Evolutionary conservation across 2,113 vertebrate species (phyloP).

Genomic region (Alces alces): DNA sequence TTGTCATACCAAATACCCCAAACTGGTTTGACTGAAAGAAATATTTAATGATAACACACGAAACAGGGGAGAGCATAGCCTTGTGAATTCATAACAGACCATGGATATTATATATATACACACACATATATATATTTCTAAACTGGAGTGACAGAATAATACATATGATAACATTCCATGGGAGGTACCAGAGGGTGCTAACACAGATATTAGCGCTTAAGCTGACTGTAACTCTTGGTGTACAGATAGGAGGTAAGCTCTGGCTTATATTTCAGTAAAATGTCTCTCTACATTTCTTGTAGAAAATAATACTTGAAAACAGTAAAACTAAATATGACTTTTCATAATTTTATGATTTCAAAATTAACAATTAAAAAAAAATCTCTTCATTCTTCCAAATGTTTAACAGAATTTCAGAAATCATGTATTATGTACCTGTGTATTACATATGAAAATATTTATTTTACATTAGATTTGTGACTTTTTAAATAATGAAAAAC

Average conservation of each 20-base stretch:
- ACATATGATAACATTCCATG: not conserved
- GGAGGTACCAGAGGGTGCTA: not conserved
- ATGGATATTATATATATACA: not conserved
- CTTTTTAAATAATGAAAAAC: not conserved
- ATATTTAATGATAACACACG: not conserved
- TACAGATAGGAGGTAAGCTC: not conserved
- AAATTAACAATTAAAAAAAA: not conserved
- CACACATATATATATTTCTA: not conserved
- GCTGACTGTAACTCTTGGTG: not conserved
- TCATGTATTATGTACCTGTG: no score
- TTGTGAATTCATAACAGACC: not conserved
- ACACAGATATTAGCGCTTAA: not conserved
- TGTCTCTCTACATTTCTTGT: not conserved
- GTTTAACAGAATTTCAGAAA: not conserved
- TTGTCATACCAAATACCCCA: not conserved
- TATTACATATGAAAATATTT: not conserved
- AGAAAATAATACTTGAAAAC: not conserved
- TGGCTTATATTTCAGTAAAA: not conserved
- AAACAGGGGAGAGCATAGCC: not conserved
- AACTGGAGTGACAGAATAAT: not conserved
- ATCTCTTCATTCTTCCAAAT: not conserved
- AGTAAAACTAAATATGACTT: not conserved
- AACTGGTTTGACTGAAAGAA: not conserved
- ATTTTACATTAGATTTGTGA: not conserved
- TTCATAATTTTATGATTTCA: not conserved